Evolutionary conservation across 2,113 vertebrate species (phyloP).

Genomic region (Phoxinus phoxinus): DNA sequence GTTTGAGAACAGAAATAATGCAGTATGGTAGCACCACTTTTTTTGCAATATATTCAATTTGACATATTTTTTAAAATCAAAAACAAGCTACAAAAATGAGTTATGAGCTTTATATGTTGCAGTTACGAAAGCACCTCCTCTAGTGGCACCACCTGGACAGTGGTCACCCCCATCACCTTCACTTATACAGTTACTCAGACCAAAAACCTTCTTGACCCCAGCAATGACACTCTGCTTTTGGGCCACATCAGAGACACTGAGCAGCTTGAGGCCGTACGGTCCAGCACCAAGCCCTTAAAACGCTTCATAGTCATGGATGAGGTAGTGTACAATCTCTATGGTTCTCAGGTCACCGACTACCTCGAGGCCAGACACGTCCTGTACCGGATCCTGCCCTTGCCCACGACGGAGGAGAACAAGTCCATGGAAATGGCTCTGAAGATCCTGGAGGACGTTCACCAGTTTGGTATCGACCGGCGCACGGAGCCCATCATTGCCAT

Average conservation of each 20-base stretch:
- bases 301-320: slow-evolving; percentile 82
- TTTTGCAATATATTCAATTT: slow-evolving; percentile 10
- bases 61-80: background rate
- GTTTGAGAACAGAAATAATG: background rate
- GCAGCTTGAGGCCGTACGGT: slow-evolving; percentile 63
- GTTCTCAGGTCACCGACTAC: slow-evolving; percentile 72
- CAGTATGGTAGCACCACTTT: background rate
- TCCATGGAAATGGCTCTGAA: slow-evolving; percentile 80
- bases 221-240: slow-evolving; percentile 77
- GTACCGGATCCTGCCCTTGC: slow-evolving; percentile 77
- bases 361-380: slow-evolving; percentile 74
- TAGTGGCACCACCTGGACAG: slow-evolving; percentile 75
- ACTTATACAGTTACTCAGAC: slow-evolving; percentile 81
- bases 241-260: slow-evolving; percentile 77
- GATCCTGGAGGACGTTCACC: slow-evolving; percentile 82
- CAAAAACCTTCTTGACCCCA: slow-evolving; percentile 73
- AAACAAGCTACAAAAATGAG: slow-evolving; percentile 15
- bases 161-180: slow-evolving; percentile 80
- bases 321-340: slow-evolving; percentile 77
- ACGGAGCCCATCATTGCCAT: slow-evolving; percentile 82
- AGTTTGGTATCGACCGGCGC: slow-evolving; percentile 78
- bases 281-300: slow-evolving; percentile 69
- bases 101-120: slow-evolving; percentile 58
- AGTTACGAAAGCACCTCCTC: slow-evolving; percentile 74
- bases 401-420: slow-evolving; percentile 82